These are phyloP conservation scores for Cryptotis parvus DNA, from an alignment of 2,113 vertebrate species.

Conservation along the genomic window DNA sequence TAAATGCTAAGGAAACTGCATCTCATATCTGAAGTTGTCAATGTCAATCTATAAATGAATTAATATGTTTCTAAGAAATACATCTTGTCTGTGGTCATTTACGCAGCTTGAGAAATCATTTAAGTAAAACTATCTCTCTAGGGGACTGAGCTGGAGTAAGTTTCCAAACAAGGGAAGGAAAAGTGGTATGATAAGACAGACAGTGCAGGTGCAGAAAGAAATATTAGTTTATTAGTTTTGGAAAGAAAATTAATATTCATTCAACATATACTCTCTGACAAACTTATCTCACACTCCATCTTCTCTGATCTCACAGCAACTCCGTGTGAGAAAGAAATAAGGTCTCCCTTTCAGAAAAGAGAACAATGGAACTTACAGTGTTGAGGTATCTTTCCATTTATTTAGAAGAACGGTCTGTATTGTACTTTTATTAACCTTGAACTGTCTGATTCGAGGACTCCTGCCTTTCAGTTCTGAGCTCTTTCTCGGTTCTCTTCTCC, in stretches of 20 bases:
- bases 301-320: neutral
- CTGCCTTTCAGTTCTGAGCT: neutral
- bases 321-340: fast-evolving
- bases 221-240: too few relatives aligned
- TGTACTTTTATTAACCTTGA: neutral
- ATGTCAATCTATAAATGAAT: neutral
- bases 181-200: neutral
- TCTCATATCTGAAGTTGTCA: neutral
- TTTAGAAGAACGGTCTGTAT: neutral
- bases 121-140: neutral
- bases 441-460: neutral
- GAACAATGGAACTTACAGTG: neutral
- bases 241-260: neutral
- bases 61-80: neutral
- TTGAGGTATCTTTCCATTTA: neutral
- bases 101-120: neutral
- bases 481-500: neutral
- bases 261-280: neutral
- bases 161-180: neutral
- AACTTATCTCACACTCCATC: neutral
- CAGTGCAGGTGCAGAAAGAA: neutral
- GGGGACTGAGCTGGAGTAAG: neutral
- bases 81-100: neutral
- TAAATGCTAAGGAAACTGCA: neutral
- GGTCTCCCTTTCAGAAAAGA: neutral